Evolutionary conservation across 2,888 invertebrate genomes (phyloP), one percentile per base, ranked within the genome.

Genomic region (Tetrapedia diversipes): DNA sequence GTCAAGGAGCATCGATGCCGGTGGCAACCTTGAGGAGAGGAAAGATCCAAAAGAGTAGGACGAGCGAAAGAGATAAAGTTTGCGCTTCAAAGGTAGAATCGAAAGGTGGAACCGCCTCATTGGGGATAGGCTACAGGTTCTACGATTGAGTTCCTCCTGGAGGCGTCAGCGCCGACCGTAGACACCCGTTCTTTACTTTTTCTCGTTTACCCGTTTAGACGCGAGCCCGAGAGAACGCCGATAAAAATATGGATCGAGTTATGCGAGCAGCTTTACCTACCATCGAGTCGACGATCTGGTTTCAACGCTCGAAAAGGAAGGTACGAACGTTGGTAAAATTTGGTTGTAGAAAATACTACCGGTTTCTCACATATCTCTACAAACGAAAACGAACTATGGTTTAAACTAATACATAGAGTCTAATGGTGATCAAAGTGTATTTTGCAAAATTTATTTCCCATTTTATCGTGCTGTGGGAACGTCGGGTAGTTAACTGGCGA

Each of bases 11-110:
- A 45, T 41, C 67, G 27, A 29, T 60, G 51, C 73, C 68, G 77
- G n/a, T n/a, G n/a, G 75, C 81, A 86, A 85, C 83, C 82, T 86
- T 84, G 80, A 69, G 41, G 71, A 68, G 56, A 67, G 67, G 67
- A 56, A 61, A 74, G 72, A 73, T 78, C 68, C 39, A 68, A 57
- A 80, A 80, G 77, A 81, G 70, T n/a, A n/a, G n/a, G n/a, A n/a
- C n/a, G n/a, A n/a, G n/a, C 39, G 68, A 57, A 80, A 80, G 77
- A 81, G 70, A 10, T 64, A 66, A 80, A 81, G 70, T 41, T 76
- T 59, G 65, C 51, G 63, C 45, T 54, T 54, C 63, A 32, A n/a
- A n/a, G n/a, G n/a, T n/a, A n/a, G n/a, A n/a, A n/a, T n/a, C n/a
- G n/a, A n/a, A n/a, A n/a, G n/a, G n/a, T n/a, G n/a, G n/a, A n/a